Percentiles rank a stretch among this genome's conserved stretches.
Conservation (phyloP, 2,113 vertebrate species). For the Hippocampus guttulatus region DNA sequence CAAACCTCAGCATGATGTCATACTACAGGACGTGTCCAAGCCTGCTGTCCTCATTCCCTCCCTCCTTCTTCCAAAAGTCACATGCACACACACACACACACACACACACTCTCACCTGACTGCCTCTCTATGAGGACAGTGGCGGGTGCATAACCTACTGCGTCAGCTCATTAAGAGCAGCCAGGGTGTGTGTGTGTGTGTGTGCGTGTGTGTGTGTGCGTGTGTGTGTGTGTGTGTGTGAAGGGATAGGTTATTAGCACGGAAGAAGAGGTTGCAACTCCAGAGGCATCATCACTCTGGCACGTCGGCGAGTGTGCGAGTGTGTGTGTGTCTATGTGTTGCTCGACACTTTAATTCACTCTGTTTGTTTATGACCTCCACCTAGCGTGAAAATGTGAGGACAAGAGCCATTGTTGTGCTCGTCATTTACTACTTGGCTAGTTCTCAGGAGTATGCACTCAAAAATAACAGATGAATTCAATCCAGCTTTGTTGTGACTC, state of each 20-base stretch:
- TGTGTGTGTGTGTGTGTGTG: slow-evolving; percentile 2
- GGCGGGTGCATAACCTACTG: slow-evolving; percentile 44
- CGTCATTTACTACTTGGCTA: neutral
- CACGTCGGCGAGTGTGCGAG: slow-evolving; percentile 16
- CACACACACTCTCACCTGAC: slow-evolving; percentile 24
- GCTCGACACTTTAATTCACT: slow-evolving; percentile 22
- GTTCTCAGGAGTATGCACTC: neutral
- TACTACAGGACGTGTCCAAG: slow-evolving; percentile 34
- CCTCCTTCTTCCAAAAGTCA: neutral
- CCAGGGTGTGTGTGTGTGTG: slow-evolving; percentile 19
- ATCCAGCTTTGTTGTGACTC: neutral
- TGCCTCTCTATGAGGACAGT: slow-evolving; percentile 40
- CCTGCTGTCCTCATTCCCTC: slow-evolving; percentile 30
- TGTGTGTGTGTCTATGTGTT: slow-evolving; percentile 16
- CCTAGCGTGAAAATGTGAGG: neutral
- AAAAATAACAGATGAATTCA: neutral
- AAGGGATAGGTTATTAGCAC: too few relatives aligned
- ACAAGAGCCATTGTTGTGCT: neutral
- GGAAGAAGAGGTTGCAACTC: too few relatives aligned
- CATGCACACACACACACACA: too few relatives aligned
- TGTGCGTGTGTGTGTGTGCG: slow-evolving; percentile 10
- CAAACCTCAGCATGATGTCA: slow-evolving; percentile 33
- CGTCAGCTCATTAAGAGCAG: slow-evolving; percentile 57
- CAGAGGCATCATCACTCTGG: too few relatives aligned
- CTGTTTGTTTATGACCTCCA: neutral